Base-by-base conservation (phyloP, 1,140 invertebrate species). In the Asobara japonica region DNA sequence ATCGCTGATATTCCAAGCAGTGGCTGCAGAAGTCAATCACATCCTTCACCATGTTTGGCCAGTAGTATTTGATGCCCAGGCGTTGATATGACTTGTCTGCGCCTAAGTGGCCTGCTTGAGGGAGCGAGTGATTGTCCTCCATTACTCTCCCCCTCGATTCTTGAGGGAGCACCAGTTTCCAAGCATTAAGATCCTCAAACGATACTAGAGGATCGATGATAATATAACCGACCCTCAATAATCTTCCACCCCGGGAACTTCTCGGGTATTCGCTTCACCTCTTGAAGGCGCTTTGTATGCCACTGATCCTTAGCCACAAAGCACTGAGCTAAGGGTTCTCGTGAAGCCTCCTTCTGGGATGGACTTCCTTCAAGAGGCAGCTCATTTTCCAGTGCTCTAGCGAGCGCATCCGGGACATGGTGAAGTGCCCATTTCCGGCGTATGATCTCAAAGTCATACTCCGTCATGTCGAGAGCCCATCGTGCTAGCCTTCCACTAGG, bases 41-140 rank as follows among this genome's bases (percentile, higher is more conserved):
- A 72, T 84, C 80, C 10, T 27, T 56, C 36, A 65, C 72, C 75
- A 82, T 79, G 3, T 72, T 70, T 0, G 79, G 79, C 80, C 82
- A 85, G 65, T 79, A 83, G 65, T 79, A 85, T 3, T 27, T 13
- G 8, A 62, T 8, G 13, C 30, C 11, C 0, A 78, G n/a, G 30
- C 78, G 62, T 3, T 56, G 25, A 41, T 68, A 76, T 0, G 79
- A 84, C 73, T 82, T 83, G 16, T 69, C 75, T 2, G 82, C 74
- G 0, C 80, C 80, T 6, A 73, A 13, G 56, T 74, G 69, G 2
- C 71, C 65, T 0, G 68, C 20, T 36, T 31, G 41, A 6, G 74
- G 71, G 3, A 64, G 22, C 3, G 0, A 1, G 13, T 70, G 31
- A n/a, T n/a, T n/a, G n/a, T n/a, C n/a, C n/a, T n/a, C n/a, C n/a